phyloP scores from a whole-genome alignment of 1,140 invertebrate genomes.

The Drosophila arizonae region DNA sequence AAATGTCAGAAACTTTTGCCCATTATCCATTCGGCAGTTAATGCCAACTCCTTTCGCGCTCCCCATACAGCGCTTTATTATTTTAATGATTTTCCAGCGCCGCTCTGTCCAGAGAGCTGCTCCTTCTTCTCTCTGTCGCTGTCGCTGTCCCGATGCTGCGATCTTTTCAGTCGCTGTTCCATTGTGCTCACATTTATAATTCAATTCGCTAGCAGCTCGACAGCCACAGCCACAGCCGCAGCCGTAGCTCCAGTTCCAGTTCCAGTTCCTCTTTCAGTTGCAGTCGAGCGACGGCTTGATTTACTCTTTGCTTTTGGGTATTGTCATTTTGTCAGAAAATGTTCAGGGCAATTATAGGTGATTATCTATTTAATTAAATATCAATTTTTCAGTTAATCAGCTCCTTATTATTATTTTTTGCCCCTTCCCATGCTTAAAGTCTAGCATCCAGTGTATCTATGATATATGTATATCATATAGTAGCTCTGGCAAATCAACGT shows the following conservation, averaged over 20 bases:
- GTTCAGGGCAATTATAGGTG: background rate
- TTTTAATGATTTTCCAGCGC: conserved; percentile 76
- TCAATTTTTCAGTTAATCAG: too few species aligned
- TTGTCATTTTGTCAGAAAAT: background rate
- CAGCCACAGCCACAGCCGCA: conserved; percentile 11
- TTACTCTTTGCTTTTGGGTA: background rate
- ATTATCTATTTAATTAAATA: too few species aligned
- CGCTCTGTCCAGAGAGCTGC: conserved; percentile 45
- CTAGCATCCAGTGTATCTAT: too few species aligned
- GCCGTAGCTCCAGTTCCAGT: background rate
- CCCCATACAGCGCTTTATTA: conserved; percentile 64
- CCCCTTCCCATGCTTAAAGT: too few species aligned
- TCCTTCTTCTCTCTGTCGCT: background rate
- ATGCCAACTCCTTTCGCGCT: conserved; percentile 48
- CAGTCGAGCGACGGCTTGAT: conserved; percentile 9
- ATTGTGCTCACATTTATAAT: conserved; percentile 80
- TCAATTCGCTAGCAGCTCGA: conserved; percentile 58
- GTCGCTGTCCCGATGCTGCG: too few species aligned
- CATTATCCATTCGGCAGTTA: conserved; percentile 75
- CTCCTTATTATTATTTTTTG: too few species aligned
- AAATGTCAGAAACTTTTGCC: conserved; percentile 80
- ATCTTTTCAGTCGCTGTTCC: conserved; percentile 6
- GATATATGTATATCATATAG: too few species aligned
- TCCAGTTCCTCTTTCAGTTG: conserved; percentile 22
- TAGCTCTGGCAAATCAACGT: too few species aligned